phyloP scores from a whole-genome alignment of 2,888 invertebrate species.

The Cephalotes varians region DNA sequence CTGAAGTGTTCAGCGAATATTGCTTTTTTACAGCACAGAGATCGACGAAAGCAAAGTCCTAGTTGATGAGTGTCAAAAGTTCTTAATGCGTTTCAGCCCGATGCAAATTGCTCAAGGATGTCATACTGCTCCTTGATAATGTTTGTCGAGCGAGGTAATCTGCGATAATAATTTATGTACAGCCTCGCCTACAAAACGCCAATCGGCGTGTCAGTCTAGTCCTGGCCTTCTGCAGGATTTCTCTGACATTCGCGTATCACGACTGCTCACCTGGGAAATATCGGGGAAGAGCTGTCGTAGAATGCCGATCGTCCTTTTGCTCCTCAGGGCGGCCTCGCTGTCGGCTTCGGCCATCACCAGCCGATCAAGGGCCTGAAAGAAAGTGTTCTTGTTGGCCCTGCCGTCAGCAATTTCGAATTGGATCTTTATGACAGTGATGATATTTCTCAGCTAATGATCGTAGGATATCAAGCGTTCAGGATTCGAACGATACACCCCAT shows the following conservation, averaged over 20 bases:
- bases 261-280: constrained; percentile 90
- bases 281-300: constrained; percentile 91
- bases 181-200: neutral
- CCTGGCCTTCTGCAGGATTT: constrained; percentile 72
- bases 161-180: constrained; percentile 28
- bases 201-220: constrained; percentile 24
- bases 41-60: neutral
- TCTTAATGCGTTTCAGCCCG: neutral
- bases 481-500: neutral
- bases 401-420: constrained; percentile 38
- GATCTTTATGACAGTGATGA: neutral
- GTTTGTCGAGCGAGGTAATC: neutral
- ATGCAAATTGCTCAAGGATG: constrained; percentile 28
- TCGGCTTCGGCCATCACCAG: constrained; percentile 90
- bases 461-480: neutral
- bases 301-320: constrained; percentile 92
- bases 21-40: neutral
- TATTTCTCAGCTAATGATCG: neutral
- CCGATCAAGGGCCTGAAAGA: constrained; percentile 89
- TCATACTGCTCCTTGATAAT: constrained; percentile 27
- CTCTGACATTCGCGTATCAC: constrained; percentile 54
- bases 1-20: constrained; percentile 25
- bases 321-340: constrained; percentile 89
- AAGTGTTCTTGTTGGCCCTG: constrained; percentile 70
- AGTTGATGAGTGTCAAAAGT: neutral